Evolutionary conservation across 2,888 invertebrate species (phyloP).

Genomic region (Megalurothrips usitatus): DNA sequence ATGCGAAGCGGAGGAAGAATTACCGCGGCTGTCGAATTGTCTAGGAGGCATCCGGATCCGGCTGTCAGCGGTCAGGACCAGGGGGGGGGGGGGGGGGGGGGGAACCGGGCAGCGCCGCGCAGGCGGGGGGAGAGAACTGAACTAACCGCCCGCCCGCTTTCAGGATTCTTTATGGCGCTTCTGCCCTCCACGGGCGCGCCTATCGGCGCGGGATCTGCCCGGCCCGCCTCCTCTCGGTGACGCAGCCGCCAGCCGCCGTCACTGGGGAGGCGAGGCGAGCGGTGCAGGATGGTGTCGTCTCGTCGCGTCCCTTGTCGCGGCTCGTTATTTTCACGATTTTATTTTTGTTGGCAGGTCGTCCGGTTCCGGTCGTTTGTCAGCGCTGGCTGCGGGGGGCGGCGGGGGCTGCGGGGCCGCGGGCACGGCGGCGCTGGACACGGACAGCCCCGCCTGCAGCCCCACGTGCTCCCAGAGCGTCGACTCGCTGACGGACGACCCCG

Average conservation of each 20-base stretch:
- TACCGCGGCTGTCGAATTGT: too few relatives aligned
- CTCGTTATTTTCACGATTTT: background rate
- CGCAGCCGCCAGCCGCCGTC: background rate
- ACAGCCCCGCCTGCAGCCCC: background rate
- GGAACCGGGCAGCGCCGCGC: too few relatives aligned
- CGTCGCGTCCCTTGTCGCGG: background rate
- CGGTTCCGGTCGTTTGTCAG: background rate
- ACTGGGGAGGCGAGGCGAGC: background rate
- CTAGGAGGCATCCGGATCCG: too few relatives aligned
- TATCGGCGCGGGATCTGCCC: background rate
- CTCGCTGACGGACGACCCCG: constrained; percentile 16
- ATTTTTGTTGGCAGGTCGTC: background rate
- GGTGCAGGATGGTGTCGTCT: background rate
- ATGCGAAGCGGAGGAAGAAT: too few relatives aligned
- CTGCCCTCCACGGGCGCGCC: too few relatives aligned
- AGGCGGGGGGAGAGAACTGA: too few relatives aligned
- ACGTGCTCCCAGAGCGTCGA: constrained; percentile 17
- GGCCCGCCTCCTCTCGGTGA: background rate
- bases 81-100: too few relatives aligned
- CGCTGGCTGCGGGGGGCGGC: background rate
- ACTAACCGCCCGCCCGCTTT: too few relatives aligned
- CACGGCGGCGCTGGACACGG: constrained; percentile 8
- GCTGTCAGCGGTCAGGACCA: too few relatives aligned
- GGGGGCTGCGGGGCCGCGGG: background rate
- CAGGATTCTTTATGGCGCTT: too few relatives aligned